Evolutionary conservation across 2,888 invertebrate species (phyloP).

Genomic region (Monoplex corrugatus): DNA sequence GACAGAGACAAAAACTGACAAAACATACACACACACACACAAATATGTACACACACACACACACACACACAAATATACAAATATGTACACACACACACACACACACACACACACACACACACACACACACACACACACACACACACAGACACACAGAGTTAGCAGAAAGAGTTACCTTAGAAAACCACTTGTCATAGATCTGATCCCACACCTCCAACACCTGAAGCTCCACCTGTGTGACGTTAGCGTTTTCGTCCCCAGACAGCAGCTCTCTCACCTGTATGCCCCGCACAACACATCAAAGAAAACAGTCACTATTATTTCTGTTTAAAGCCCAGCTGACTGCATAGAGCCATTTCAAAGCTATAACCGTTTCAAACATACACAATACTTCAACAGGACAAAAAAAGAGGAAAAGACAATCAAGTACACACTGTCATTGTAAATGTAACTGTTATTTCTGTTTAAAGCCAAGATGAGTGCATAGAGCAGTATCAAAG

Average conservation of each 20-base stretch:
- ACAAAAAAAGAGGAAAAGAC: neutral
- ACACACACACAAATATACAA: neutral
- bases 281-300: conserved; percentile 38
- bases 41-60: neutral
- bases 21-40: neutral
- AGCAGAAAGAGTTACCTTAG: conserved; percentile 63
- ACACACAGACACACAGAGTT: neutral
- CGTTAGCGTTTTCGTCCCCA: conserved; percentile 88
- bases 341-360: too few relatives aligned
- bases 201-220: conserved; percentile 96
- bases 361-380: too few relatives aligned
- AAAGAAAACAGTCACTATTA: neutral
- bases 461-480: too few relatives aligned
- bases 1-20: neutral
- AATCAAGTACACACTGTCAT: too few relatives aligned
- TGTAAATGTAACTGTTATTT: too few relatives aligned
- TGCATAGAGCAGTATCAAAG: too few relatives aligned
- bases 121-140: conserved; percentile 28
- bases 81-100: neutral
- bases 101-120: neutral
- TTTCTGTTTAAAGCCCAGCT: neutral
- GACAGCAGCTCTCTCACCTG: conserved; percentile 90
- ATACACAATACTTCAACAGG: neutral
- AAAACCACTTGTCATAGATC: conserved; percentile 88
- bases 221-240: conserved; percentile 92